Conservation (phyloP, 1,140 invertebrate genomes). For the Archivesica marissinica region DNA sequence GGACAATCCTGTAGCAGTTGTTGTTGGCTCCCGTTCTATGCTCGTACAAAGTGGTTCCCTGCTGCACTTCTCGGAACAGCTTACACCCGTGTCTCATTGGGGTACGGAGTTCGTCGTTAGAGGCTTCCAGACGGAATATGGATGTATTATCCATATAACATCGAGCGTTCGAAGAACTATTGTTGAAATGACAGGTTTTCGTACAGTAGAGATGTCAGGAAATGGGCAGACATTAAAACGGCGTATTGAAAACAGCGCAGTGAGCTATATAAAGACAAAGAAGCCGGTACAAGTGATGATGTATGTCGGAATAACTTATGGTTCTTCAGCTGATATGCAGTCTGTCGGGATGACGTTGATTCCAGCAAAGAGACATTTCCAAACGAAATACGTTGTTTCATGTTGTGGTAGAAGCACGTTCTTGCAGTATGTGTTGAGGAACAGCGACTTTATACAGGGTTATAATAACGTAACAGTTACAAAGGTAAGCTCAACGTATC, state of each 20-base stretch:
- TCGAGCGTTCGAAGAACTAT: neutral
- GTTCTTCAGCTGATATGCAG: neutral
- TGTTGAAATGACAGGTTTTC: constrained; percentile 29
- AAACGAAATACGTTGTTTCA: neutral
- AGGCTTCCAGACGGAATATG: neutral
- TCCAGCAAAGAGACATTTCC: constrained; percentile 2
- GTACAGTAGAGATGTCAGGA: neutral
- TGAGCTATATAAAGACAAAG: neutral
- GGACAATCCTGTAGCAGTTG: constrained; percentile 12
- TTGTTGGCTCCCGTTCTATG: constrained; percentile 25
- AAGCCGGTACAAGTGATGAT: constrained; percentile 19
- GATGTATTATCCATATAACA: constrained; percentile 9
- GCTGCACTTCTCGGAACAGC: constrained; percentile 17
- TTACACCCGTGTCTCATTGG: neutral
- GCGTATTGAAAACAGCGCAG: neutral
- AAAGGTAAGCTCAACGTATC: constrained; percentile 1
- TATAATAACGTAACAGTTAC: neutral
- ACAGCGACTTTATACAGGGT: neutral
- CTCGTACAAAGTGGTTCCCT: neutral
- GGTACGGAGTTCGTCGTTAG: constrained; percentile 3
- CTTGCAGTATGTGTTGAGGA: neutral
- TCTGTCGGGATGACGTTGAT: constrained; percentile 18
- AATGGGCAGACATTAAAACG: constrained; percentile 4
- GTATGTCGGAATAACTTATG: constrained; percentile 26
- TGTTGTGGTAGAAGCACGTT: neutral